Base-by-base conservation (phyloP, 2,113 vertebrate genomes). In the Progne subis region DNA sequence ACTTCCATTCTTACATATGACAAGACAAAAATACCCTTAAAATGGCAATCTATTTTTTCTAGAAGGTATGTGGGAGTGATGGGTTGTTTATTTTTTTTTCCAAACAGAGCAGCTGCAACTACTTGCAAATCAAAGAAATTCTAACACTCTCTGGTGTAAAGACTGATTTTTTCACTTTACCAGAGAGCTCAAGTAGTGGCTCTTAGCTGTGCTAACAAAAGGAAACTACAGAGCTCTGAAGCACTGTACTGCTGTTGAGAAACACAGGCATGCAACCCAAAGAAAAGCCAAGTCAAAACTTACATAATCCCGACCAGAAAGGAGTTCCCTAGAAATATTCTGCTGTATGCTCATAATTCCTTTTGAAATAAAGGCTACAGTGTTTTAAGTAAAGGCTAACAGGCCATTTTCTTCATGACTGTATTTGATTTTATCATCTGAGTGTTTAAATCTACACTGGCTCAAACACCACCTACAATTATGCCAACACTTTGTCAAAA, bases 401-500 rank as follows among this genome's bases (percentile, higher is more conserved):
- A 87, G 81, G 64, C 46, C 41, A 80, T 86, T 94, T 94, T 91
- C 61, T 91, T 76, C 77, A 80, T 70, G 41, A 68, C 59, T 85
- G 63, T 52, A 92, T 82, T 83, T 80, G 53, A 90, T 80, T 78
- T 82, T 64, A 82, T 82, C 49, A 92, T 96, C 75, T 75, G 91
- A 85, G 34, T 94, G 50, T 95, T 94, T 88, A 95, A 83, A 92
- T 92, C 85, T 63, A 77, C 76, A 92, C 32, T 79, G 70, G 76
- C 49, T 95, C 88, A 82, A 95, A 94, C 92, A 96, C 94, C 96
- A 96, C 95, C 97, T 84, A 96, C 97, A 77, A 88, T 82, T 81
- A 88, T 96, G 96, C 74, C 94, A 97, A 95, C 94, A 82, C 91
- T 61, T 92, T 6, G 9, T 78, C 94, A 90, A 83, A 94, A 90